Evolutionary conservation across 2,113 vertebrate genomes (phyloP), one percentile per base, ranked within the genome.

Genomic region (Leptocoma aspasia): DNA sequence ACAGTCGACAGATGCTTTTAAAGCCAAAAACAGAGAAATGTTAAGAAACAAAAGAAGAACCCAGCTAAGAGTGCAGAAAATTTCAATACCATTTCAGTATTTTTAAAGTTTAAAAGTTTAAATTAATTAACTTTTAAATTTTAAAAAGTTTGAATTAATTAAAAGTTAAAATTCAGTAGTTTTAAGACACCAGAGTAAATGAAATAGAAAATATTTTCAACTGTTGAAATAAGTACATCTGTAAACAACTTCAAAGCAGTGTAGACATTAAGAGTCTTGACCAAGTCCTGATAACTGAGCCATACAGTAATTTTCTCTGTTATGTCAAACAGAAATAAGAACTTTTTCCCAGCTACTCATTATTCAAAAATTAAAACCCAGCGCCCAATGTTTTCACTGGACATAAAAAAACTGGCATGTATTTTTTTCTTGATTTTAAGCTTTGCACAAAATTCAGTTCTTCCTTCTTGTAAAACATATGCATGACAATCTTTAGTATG

Each of bases 351-450:
- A 77, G 31, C 18, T 44, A 57, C 14, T 69, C 27, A 23, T 54
- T 70, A 70, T 8, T 49, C 0, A 66, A 39, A 69, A 73, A 60
- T 3, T n/a, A 61, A 90, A 94, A 73, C n/a, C 0, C 35, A 86
- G 7, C 10, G 15, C 35, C 44, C 12, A 52, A 41, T 30, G 10
- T 33, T 27, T 59, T 35, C 6, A 8, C 39, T 73, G 42, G 27
- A 63, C 35, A 24, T 37, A 52, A 11, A 31, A 82, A 65, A 47
- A 1, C 6, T 11, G 28, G 19, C 2, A 0, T 9, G 10, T 16
- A 49, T 42, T 11, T 57, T 31, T 30, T 20, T 45, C 30, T 53
- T 35, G 2, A 53, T 61, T 82, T 68, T 64, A 85, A 79, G n/a
- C 20, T 76, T n/a, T 65, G 26, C 20, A 59, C 14, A 59, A 27